Evolutionary conservation across 2,888 invertebrate genomes (phyloP), one percentile per base, ranked within the genome.

Genomic region (Margaritifera margaritifera): DNA sequence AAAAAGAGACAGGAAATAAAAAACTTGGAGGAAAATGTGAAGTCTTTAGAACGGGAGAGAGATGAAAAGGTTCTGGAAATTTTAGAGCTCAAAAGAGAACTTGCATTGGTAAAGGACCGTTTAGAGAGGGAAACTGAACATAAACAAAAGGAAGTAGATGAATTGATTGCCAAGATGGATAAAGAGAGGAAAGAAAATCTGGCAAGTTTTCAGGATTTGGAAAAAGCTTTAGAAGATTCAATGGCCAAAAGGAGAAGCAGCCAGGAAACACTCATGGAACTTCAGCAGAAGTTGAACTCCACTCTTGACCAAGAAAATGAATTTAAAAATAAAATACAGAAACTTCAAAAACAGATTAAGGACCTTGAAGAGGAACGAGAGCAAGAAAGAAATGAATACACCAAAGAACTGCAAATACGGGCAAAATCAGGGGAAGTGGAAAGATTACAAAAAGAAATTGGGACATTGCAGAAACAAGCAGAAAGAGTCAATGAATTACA

Each of bases 331-430:
- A 42, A 42, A 24, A 11, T 22, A 19, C 1, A 31, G 54, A 52
- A n/a, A 25, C 8, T 19, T 62, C 42, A 42, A 42, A 42, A 50
- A 19, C 69, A 79, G 52, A 69, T 79, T 2, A 75, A 71, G 22
- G 76, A 80, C 60, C 71, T 79, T 62, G 75, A 42, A 69, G 75
- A 75, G 52, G 77, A 81, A 64, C 68, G 78, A n/a, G 42, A 42
- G 2, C 42, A 0, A 42, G 42, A 42, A 42, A 42, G 42, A 42
- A 42, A 42, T 42, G 62, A 54, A 62, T n/a, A 50, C 22, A 8
- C 54, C 18, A 22, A 27, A 54, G 11, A 54, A 62, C 2, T 62
- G 31, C 24, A 54, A 27, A 11, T 54, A 54, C 54, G 54, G 53
- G 52, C 53, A 54, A 18, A 62, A 54, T 18, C 52, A 54, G 53